Evolutionary conservation across 1,140 invertebrate species (phyloP), one percentile per base, ranked within the genome.

Genomic region (Leptinotarsa texana): DNA sequence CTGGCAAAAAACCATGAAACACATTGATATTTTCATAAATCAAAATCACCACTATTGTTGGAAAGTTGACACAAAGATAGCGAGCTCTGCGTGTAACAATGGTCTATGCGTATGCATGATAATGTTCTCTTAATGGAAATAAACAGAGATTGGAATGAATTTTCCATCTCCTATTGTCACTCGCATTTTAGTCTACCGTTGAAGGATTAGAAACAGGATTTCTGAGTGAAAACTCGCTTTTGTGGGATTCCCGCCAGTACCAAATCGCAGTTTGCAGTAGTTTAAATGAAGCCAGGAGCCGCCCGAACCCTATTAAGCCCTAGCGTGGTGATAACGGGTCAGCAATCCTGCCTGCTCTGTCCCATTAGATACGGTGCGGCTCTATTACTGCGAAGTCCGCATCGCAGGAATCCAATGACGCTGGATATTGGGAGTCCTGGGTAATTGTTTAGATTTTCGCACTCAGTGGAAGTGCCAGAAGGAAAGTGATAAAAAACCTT

Each of bases 281-380:
- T 79, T 79, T 79, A 18, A 17, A 57, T 57, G 51, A 57, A 71
- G 69, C 70, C 73, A 73, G 76, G 72, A 76, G 51, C 33, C 51
- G 66, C 69, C 77, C 72, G 42, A 76, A 79, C 73, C 78, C 78
- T 77, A 78, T 79, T 79, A 79, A 79, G 74, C 76, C 76, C 65
- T 73, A 73, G 74, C 61, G 69, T 73, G 74, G 78, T 75, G 78
- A 79, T 79, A 79, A 79, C 78, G 78, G 78, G 78, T 79, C 78
- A 79, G 74, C 78, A 79, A 79, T 79, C 78, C 78, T 57, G 76
- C 67, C 71, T 74, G 76, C 78, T 78, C 74, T 76, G 73, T 74
- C 78, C 76, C 78, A 79, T 79, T 78, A 76, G 76, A 78, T 73
- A 72, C 70, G 48, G 65, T 69, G 72, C 74, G 78, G 78, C 76